Conservation (phyloP, 2,888 invertebrate species). For the Pediacus dermestoides region DNA sequence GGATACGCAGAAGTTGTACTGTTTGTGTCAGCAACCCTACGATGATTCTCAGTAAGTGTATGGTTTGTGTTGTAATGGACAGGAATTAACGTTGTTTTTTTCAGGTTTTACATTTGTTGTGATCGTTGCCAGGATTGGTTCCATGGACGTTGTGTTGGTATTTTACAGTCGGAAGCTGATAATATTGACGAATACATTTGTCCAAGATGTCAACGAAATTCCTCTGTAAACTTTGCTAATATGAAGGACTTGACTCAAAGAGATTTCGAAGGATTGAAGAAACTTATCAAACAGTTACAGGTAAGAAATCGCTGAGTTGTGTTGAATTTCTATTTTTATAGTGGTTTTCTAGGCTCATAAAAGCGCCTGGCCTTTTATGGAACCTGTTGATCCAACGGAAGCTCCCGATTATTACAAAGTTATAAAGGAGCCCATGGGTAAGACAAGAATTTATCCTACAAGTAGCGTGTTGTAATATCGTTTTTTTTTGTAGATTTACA, state of each 20-base stretch:
- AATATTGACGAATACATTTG: conserved; percentile 95
- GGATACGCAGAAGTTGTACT: conserved; percentile 90
- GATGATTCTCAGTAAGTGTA: conserved; percentile 89
- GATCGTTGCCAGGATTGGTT: conserved; percentile 99
- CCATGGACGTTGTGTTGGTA: conserved; percentile 95
- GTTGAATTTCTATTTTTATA: conserved; percentile 10
- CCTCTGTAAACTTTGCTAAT: conserved; percentile 84
- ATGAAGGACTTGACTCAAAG: conserved; percentile 77
- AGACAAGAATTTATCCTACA: conserved; percentile 38
- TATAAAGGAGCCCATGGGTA: conserved; percentile 95
- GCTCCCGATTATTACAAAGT: conserved; percentile 96
- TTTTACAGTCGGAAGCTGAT: conserved; percentile 89
- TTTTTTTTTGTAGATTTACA: conserved; percentile 71
- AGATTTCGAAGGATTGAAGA: conserved; percentile 79
- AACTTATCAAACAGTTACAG: conserved; percentile 86
- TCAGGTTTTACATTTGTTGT: conserved; percentile 96
- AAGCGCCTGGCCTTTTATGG: conserved; percentile 97
- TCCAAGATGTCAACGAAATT: conserved; percentile 90
- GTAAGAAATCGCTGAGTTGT: conserved; percentile 46
- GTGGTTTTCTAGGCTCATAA: conserved; percentile 70
- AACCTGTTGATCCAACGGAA: conserved; percentile 93
- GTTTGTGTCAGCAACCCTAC: conserved; percentile 93
- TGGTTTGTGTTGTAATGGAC: background rate
- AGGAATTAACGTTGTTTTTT: conserved; percentile 25
- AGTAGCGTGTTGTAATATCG: background rate